These are phyloP conservation scores for Scytalopus superciliaris DNA, from an alignment of 2,113 vertebrate species.

Conservation along the genomic window DNA sequence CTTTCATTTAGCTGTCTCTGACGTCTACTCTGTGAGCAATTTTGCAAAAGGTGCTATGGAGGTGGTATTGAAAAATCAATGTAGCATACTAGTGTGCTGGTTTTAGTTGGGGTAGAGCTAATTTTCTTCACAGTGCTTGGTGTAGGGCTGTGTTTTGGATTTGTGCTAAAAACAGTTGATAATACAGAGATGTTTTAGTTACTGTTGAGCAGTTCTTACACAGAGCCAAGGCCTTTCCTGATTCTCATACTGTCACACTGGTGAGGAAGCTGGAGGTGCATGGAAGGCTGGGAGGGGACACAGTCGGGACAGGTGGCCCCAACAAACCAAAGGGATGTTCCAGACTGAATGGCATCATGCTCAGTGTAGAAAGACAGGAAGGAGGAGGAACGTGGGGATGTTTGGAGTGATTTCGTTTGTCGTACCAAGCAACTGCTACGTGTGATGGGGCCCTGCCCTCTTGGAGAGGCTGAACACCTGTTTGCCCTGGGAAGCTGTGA, in stretches of 20 bases:
- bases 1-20: not conserved
- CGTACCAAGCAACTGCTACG: rapidly evolving
- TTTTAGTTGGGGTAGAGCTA: not conserved
- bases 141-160: not conserved
- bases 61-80: not conserved
- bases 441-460: not conserved
- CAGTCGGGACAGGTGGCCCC: not conserved
- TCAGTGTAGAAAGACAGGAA: not conserved
- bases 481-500: not conserved
- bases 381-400: not conserved
- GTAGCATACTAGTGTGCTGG: not conserved
- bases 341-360: not conserved
- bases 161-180: not conserved
- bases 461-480: not conserved
- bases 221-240: not conserved
- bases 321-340: not conserved
- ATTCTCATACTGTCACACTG: not conserved
- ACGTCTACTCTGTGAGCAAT: not conserved
- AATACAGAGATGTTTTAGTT: not conserved
- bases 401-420: not conserved
- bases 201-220: not conserved
- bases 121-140: not conserved
- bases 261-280: not conserved
- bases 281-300: rapidly evolving
- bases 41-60: not conserved